These are phyloP conservation scores for Anguilla obscura DNA, from an alignment of 2,797 vertebrate genomes.

Conservation along the genomic window DNA sequence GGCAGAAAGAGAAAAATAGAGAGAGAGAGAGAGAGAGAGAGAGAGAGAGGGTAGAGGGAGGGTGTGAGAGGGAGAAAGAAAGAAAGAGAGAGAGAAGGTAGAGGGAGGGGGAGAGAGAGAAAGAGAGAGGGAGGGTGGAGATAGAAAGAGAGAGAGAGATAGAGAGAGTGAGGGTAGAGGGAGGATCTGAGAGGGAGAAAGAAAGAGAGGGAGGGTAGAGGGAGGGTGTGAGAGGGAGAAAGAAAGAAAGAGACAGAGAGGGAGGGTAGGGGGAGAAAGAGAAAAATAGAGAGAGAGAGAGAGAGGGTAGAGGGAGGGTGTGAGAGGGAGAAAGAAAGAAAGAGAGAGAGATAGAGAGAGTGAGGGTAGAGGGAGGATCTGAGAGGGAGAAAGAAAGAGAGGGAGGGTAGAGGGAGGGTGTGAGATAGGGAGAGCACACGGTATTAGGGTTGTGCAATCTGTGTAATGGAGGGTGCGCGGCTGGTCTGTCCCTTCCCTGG, in stretches of 20 bases:
- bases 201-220: background rate
- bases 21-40: no score
- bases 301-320: background rate
- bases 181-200: background rate
- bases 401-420: background rate
- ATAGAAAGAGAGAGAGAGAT: background rate
- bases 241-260: no score
- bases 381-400: conserved; percentile 11
- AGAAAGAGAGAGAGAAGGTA: background rate
- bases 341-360: background rate
- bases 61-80: background rate
- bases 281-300: background rate
- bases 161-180: background rate
- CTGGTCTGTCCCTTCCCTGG: background rate
- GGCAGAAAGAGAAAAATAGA: no score
- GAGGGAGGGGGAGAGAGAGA: background rate
- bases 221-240: background rate
- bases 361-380: no score
- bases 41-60: background rate
- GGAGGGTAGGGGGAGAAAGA: no score
- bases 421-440: background rate
- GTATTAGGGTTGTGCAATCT: background rate
- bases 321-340: background rate
- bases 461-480: background rate
- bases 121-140: background rate